phyloP scores from a whole-genome alignment of 37 sponge, comb jelly and placozoan species.

The Hexactinellida sp. region DNA sequence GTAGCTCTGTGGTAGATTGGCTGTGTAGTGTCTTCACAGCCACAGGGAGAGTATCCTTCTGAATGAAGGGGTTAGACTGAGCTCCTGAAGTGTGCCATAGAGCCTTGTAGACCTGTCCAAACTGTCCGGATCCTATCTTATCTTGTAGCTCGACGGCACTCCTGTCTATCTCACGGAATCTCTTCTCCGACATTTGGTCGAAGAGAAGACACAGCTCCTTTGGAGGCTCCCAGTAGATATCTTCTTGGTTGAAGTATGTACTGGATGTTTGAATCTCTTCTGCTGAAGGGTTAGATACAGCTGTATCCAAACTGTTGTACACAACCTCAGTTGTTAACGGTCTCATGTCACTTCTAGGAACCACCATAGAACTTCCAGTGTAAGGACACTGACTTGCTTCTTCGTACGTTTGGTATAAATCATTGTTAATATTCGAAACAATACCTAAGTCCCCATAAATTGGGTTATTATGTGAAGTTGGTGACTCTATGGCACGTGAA shows the following conservation, averaged over 20 bases:
- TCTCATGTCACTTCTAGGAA: neutral
- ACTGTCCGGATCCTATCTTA: constrained; percentile 14
- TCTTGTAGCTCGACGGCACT: neutral
- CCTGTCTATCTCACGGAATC: neutral
- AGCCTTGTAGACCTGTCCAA: constrained; percentile 25
- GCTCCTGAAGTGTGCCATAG: constrained; percentile 14
- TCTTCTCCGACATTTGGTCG: neutral
- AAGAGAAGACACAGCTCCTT: neutral
- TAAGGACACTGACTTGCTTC: neutral
- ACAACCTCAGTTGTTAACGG: neutral
- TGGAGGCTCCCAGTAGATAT: neutral
- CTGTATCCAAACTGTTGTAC: neutral
- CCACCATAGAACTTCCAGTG: neutral
- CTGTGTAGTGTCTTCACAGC: constrained; percentile 10
- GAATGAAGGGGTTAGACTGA: neutral
- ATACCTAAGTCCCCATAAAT: too few relatives aligned
- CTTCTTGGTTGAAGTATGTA: neutral
- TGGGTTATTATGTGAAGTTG: too few relatives aligned
- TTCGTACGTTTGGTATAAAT: neutral
- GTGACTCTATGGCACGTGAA: too few relatives aligned
- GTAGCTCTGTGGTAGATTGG: neutral
- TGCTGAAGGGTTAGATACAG: neutral
- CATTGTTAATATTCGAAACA: too few relatives aligned
- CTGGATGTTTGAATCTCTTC: neutral
- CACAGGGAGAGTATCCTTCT: constrained; percentile 5